phyloP scores from a whole-genome alignment of 2,797 vertebrate species.

The Cyprinella venusta region DNA sequence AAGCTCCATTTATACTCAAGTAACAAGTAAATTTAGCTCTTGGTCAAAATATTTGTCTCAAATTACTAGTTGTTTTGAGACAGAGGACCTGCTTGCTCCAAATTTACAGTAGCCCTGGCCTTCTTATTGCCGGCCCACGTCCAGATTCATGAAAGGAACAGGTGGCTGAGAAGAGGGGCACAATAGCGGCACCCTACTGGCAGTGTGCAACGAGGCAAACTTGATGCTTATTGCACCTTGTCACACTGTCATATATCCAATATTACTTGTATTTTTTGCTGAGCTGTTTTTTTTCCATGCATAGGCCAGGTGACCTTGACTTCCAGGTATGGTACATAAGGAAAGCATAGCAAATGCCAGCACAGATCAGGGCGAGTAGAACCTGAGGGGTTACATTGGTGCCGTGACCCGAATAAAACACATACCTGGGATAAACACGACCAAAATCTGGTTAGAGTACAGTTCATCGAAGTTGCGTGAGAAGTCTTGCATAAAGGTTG shows the following conservation, averaged over 20 bases:
- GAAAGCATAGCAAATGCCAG: too few relatives aligned
- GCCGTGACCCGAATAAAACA: not conserved
- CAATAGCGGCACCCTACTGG: conserved; percentile 19
- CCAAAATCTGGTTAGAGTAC: not conserved
- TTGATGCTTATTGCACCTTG: conserved; percentile 39
- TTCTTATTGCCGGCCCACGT: conserved; percentile 1
- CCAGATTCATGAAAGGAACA: conserved; percentile 45
- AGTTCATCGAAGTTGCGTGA: not conserved
- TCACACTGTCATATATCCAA: conserved; percentile 21
- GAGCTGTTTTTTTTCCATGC: too few relatives aligned
- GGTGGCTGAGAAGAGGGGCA: conserved; percentile 27
- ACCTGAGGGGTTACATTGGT: too few relatives aligned
- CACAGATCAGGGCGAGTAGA: too few relatives aligned
- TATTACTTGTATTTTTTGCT: conserved; percentile 21
- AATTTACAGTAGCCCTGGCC: not conserved
- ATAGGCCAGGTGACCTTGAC: not conserved
- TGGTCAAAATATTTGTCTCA: conserved; percentile 10
- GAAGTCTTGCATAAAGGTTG: not conserved
- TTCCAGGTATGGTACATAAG: not conserved
- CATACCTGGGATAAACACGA: not conserved
- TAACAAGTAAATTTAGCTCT: conserved; percentile 8
- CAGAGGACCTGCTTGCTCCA: not conserved
- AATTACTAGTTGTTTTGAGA: conserved; percentile 27
- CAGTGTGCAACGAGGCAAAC: not conserved
- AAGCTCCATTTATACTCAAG: conserved; percentile 12